These are phyloP conservation scores for Ploceus nigricollis DNA, from an alignment of 2,113 vertebrate species.

Conservation along the genomic window DNA sequence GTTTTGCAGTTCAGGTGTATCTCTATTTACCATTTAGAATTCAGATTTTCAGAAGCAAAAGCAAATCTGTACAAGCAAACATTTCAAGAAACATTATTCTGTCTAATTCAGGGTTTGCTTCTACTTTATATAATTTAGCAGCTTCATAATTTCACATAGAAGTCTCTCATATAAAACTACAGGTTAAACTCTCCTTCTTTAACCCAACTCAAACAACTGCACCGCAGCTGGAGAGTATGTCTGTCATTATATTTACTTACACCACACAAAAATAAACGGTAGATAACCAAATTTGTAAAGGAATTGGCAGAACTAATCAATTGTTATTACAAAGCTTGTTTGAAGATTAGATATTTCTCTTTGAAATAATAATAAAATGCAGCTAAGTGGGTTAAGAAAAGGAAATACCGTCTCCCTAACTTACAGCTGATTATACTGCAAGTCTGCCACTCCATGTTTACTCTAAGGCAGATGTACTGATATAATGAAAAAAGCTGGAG, in stretches of 20 bases:
- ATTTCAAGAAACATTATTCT: background rate
- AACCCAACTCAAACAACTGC: constrained; percentile 12
- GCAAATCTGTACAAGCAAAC: background rate
- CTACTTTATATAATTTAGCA: background rate
- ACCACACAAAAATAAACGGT: constrained; percentile 65
- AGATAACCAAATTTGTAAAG: constrained; percentile 78
- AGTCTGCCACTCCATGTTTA: constrained; percentile 65
- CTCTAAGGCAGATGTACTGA: constrained; percentile 67
- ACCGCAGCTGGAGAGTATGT: constrained; percentile 34
- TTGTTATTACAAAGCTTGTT: constrained; percentile 73
- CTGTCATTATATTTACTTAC: constrained; percentile 61
- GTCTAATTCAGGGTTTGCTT: background rate
- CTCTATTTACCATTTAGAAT: background rate
- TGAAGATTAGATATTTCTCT: constrained; percentile 70
- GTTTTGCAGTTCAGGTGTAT: background rate
- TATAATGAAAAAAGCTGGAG: constrained; percentile 66
- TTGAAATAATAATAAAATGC: constrained; percentile 67
- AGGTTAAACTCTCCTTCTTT: constrained; percentile 30
- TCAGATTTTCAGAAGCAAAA: background rate
- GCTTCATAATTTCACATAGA: background rate
- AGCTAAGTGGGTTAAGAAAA: constrained; percentile 67
- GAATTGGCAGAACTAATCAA: constrained; percentile 79
- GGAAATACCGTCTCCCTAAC: constrained; percentile 63
- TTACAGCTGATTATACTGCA: constrained; percentile 55
- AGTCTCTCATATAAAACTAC: background rate